A percentile compares a stretch with the other conserved stretches of the same genome.
Evolutionary conservation across 2,797 vertebrate genomes (phyloP).

Genomic region (Podarcis siculus): DNA sequence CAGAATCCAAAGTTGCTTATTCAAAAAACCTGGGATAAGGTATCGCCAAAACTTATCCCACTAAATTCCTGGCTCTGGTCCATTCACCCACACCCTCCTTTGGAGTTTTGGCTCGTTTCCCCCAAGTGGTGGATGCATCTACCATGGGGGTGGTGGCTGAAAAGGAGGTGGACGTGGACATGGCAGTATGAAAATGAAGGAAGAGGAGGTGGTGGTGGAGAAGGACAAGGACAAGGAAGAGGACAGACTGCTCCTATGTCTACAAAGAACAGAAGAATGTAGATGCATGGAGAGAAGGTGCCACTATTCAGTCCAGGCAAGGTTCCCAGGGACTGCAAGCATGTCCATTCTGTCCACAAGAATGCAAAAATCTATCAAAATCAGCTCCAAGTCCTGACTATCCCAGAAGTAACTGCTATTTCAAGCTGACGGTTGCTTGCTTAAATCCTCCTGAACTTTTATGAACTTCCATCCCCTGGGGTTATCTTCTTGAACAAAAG

Average conservation of each 20-base stretch:
- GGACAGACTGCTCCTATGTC: neutral
- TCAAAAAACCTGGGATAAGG: neutral
- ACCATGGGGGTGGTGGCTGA: neutral
- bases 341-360: conserved; percentile 4
- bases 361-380: neutral
- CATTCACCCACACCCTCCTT: neutral
- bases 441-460: conserved; percentile 16
- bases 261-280: neutral
- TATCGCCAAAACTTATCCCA: neutral
- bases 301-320: neutral
- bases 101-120: neutral
- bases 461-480: neutral
- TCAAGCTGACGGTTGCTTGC: neutral
- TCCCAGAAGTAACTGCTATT: neutral
- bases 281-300: neutral
- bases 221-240: neutral
- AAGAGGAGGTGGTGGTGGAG: no score
- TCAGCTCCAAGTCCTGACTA: neutral
- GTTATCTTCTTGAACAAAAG: conserved; percentile 6
- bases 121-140: neutral
- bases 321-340: neutral
- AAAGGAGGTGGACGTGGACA: no score
- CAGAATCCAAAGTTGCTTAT: neutral
- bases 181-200: no score
- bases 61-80: neutral